Percentiles rank a stretch among this genome's conserved stretches.
These are phyloP conservation scores for Contarinia nasturtii DNA, from an alignment of 1,140 invertebrate genomes.

Conservation along the genomic window DNA sequence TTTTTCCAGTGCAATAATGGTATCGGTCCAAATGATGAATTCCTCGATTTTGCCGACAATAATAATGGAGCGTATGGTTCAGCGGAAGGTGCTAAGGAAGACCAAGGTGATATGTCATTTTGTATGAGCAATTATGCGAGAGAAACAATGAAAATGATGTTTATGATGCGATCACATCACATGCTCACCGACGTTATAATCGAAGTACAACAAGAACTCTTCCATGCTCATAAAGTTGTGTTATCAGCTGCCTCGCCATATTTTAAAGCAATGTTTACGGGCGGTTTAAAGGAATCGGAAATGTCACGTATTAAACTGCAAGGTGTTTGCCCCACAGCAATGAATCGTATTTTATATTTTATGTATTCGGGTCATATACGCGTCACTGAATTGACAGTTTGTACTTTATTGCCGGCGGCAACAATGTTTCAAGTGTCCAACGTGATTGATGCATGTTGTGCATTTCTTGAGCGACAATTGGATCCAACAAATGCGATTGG, in stretches of 20 bases:
- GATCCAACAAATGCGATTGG: slow-evolving; percentile 88
- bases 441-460: slow-evolving; percentile 79
- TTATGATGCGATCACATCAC: slow-evolving; percentile 67
- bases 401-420: slow-evolving; percentile 71
- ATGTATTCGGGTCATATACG: slow-evolving; percentile 80
- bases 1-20: too few species aligned
- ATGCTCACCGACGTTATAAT: slow-evolving; percentile 81
- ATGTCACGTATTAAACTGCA: slow-evolving; percentile 71
- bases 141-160: slow-evolving; percentile 76
- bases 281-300: slow-evolving; percentile 67
- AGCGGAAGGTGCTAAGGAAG: slow-evolving; percentile 14
- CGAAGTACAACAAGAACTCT: slow-evolving; percentile 64
- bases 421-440: slow-evolving; percentile 86
- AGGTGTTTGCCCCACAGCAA: slow-evolving; percentile 63
- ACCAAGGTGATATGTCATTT: slow-evolving; percentile 67
- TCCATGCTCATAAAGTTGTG: slow-evolving; percentile 80
- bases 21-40: too few species aligned
- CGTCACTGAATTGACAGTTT: slow-evolving; percentile 79
- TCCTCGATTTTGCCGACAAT: too few species aligned
- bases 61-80: too few species aligned
- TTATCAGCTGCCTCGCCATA: slow-evolving; percentile 86
- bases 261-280: slow-evolving; percentile 91
- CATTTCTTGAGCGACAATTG: slow-evolving; percentile 73
- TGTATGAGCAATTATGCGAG: slow-evolving; percentile 68
- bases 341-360: slow-evolving; percentile 67